Evolutionary conservation across 2,113 vertebrate genomes (phyloP).

Genomic region (Chaenogobius annularis): DNA sequence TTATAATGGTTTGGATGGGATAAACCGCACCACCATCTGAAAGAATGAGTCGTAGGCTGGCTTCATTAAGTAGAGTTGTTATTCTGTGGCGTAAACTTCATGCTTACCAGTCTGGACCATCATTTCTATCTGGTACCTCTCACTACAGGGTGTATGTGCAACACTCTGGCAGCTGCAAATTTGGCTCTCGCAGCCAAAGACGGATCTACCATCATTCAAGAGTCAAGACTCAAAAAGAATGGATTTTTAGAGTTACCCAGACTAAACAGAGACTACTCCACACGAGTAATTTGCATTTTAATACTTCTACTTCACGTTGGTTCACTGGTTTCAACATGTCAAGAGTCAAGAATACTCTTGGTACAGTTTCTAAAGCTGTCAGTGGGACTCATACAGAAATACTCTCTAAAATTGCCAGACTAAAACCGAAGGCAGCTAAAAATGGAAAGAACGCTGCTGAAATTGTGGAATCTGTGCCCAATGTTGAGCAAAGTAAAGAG

Average conservation of each 20-base stretch:
- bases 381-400: conserved; percentile 87
- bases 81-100: conserved; percentile 72
- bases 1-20: conserved; percentile 35
- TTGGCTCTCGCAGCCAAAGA: conserved; percentile 40
- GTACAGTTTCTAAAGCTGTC: conserved; percentile 89
- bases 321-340: conserved; percentile 85
- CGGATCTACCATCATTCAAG: conserved; percentile 65
- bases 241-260: conserved; percentile 64
- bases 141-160: conserved; percentile 71
- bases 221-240: conserved; percentile 63
- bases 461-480: conserved; percentile 46
- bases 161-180: conserved; percentile 29
- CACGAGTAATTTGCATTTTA: conserved; percentile 76
- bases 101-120: conserved; percentile 68
- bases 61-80: conserved; percentile 77
- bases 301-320: conserved; percentile 82
- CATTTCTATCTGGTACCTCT: conserved; percentile 42
- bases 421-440: conserved; percentile 78
- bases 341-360: conserved; percentile 87
- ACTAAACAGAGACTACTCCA: conserved; percentile 65
- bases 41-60: conserved; percentile 84
- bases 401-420: conserved; percentile 82
- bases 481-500: conserved; percentile 52
- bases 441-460: conserved; percentile 65
- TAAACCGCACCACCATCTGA: conserved; percentile 42